Base-by-base conservation (phyloP, 2,113 vertebrate genomes). In the Pelobates fuscus region DNA sequence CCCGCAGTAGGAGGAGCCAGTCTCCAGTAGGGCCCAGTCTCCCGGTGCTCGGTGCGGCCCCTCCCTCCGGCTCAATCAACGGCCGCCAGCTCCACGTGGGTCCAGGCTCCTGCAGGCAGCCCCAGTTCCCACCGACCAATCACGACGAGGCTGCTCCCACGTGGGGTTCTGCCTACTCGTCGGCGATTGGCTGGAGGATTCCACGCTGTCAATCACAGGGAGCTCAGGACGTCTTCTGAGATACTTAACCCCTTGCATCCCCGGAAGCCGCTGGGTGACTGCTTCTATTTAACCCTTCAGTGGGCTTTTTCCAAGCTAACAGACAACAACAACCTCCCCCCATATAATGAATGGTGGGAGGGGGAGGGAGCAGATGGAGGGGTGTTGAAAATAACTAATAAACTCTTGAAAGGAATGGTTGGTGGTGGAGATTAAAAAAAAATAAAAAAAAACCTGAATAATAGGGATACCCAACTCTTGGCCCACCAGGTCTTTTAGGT, bases 11-110 rank as follows among this genome's bases (percentile, higher is more conserved):
- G 71, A 59, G 37, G 29, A 64, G 24, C 54, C 32, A 15, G 30
- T 26, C 58, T 64, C 70, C 49, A 25, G 49, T 73, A 49, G 27
- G 65, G 71, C 49, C 49, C 58, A 65, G 67, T 71, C 76, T 71
- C 76, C 76, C 76, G 71, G 71, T 70, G 67, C 32, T 64, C 76
- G 67, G 60, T 58, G 37, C 77, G 46, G 23, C 68, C 37, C 43
- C 24, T 24, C 52, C 71, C 57, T 70, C 66, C 68, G 25, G 27
- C 43, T 64, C 83, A 85, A 84, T 85, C 82, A 85, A 80, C 80
- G 72, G 37, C 77, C 83, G 83, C 85, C 81, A 80, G 80, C 83
- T 83, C 85, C 85, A 86, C 85, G 85, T 86, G 85, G 85, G 85
- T 81, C 79, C 81, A 70, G 80, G 76, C 82, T 80, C 80, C 80